Base-by-base conservation (phyloP, 1,140 invertebrate species). In the Mylabris phalerata region DNA sequence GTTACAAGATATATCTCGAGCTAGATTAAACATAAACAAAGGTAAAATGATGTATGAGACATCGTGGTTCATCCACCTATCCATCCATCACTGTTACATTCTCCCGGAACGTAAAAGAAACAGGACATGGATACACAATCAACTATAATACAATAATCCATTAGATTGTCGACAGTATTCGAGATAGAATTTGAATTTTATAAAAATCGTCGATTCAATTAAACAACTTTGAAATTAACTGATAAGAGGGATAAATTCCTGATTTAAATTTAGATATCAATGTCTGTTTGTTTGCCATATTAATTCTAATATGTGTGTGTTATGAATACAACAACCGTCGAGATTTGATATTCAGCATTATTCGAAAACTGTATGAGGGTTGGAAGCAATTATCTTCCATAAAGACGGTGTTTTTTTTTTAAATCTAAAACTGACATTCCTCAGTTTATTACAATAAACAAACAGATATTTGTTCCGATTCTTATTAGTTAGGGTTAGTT, bases 31-130 rank as follows among this genome's bases (percentile, higher is more conserved):
- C 59, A 63, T 64, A 67, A 67, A 68, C 67, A 66, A 63, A 67
- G 65, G 65, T 65, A 64, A 69, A 67, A 69, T 69, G 66, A 68
- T 70, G 64, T 65, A 70, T 68, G 66, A 62, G 57, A 62, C 59
- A 58, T 67, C 66, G 66, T 38, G 38, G 46, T 55, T 52, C 45
- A 40, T 57, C 25, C 50, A 43, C 27, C 26, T 27, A 48, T 52
- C 60, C 61, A 69, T 69, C 67, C 61, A 69, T 67, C 66, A 67
- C 57, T 47, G 66, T 64, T 64, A 64, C n/a, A 52, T 44, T 25
- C 26, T 44, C 59, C 19, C 32, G 7, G 48, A 48, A 32, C 43
- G 42, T 24, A 45, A 60, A 58, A 60, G 51, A 51, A 55, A 60
- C 42, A 27, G 50, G 32, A 24, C 58, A 47, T 42, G 55, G 41